Percentiles rank a stretch among this genome's conserved stretches.
Evolutionary conservation across 2,888 invertebrate genomes (phyloP).

Genomic region (Drosophila leonis): DNA sequence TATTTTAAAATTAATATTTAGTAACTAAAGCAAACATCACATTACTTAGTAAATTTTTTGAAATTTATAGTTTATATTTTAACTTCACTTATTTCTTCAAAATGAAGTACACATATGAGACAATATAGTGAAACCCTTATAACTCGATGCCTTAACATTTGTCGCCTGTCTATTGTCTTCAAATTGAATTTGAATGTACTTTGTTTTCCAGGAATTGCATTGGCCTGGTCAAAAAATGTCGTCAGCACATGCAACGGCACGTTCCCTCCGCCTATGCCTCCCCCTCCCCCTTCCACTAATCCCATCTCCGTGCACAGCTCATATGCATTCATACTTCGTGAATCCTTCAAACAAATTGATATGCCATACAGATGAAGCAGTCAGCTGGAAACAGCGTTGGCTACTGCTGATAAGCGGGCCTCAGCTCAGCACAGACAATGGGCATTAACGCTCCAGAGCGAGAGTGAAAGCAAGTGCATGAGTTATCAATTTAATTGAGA

Average conservation of each 20-base stretch:
- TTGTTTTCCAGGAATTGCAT: slow-evolving; percentile 15
- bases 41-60: not conserved
- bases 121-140: too few relatives aligned
- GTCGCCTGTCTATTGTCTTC: slow-evolving; percentile 17
- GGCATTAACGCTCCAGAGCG: slow-evolving; percentile 40
- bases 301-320: not conserved
- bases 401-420: slow-evolving; percentile 57
- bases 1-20: not conserved
- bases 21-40: not conserved
- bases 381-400: slow-evolving; percentile 66
- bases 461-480: slow-evolving; percentile 42
- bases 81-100: not conserved
- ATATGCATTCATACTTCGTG: slow-evolving; percentile 24
- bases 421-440: slow-evolving; percentile 49
- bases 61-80: too few relatives aligned
- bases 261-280: not conserved
- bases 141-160: not conserved
- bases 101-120: too few relatives aligned
- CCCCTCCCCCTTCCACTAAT: not conserved
- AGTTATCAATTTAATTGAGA: slow-evolving; percentile 34
- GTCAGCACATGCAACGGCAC: slow-evolving; percentile 22
- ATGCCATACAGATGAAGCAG: slow-evolving; percentile 60
- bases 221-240: slow-evolving; percentile 17
- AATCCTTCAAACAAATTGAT: slow-evolving; percentile 61
- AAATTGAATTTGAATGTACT: not conserved